A percentile compares a stretch with the other conserved stretches of the same genome.
Evolutionary conservation across 2,113 vertebrate genomes (phyloP).

Genomic region (Mandrillus leucophaeus): DNA sequence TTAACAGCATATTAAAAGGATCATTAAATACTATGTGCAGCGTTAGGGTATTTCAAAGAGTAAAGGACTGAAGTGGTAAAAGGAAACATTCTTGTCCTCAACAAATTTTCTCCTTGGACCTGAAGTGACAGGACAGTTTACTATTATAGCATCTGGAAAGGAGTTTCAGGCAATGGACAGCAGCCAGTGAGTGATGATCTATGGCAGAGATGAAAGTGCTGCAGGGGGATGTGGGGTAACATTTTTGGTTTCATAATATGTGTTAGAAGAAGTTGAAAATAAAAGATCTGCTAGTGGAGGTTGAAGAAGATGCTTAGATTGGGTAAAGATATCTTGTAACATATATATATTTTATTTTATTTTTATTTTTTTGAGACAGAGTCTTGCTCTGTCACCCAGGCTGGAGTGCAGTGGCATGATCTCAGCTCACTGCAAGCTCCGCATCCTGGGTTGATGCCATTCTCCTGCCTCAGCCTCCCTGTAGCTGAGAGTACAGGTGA

Average conservation of each 20-base stretch:
- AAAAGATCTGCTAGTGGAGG: not conserved
- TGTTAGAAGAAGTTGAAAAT: not conserved
- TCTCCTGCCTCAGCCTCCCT: too few relatives aligned
- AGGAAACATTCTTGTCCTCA: not conserved
- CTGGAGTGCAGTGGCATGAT: too few relatives aligned
- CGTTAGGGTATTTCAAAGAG: not conserved
- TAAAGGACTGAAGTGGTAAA: not conserved
- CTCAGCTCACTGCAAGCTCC: too few relatives aligned
- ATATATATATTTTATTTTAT: too few relatives aligned
- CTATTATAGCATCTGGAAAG: not conserved
- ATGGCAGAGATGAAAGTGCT: not conserved
- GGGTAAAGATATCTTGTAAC: not conserved
- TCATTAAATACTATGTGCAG: not conserved
- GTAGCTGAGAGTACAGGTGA: too few relatives aligned
- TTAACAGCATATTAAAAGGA: not conserved
- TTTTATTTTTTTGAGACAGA: too few relatives aligned
- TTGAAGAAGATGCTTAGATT: not conserved
- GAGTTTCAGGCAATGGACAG: not conserved
- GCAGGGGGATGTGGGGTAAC: not conserved
- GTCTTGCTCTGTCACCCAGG: too few relatives aligned
- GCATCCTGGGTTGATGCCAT: too few relatives aligned
- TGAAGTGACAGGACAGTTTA: not conserved
- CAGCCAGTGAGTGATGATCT: not conserved
- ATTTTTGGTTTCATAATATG: not conserved
- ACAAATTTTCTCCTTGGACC: not conserved